phyloP scores from a whole-genome alignment of 2,113 vertebrate genomes.

The Acrocephalus kingi region DNA sequence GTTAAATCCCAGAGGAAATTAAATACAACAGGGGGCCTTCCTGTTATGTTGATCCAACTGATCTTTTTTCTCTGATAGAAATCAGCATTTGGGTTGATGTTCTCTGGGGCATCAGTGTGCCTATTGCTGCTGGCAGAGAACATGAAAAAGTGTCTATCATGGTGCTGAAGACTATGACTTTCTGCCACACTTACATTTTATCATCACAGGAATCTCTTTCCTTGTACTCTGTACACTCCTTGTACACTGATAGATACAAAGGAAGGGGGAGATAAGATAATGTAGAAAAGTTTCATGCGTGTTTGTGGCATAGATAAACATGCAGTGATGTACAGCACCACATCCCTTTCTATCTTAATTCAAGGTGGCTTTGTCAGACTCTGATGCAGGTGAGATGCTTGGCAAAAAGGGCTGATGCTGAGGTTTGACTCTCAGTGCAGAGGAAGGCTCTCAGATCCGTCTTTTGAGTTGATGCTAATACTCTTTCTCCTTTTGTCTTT shows the following conservation, averaged over 20 bases:
- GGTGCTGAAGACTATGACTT: background rate
- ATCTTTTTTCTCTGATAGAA: constrained; percentile 41
- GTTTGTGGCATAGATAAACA: background rate
- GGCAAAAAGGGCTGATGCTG: background rate
- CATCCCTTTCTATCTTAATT: background rate
- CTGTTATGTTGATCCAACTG: constrained; percentile 54
- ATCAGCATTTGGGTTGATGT: constrained; percentile 42
- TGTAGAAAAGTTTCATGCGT: background rate
- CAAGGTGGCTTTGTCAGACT: background rate
- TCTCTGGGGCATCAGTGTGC: background rate
- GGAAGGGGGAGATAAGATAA: background rate
- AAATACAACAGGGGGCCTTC: constrained; percentile 65
- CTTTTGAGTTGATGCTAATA: background rate
- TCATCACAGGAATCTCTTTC: constrained; percentile 7
- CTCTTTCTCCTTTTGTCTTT: background rate
- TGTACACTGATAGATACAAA: background rate
- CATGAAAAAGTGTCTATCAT: constrained; percentile 23
- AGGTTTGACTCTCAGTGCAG: background rate
- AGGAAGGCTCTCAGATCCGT: background rate
- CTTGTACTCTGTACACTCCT: background rate
- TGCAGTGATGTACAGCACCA: background rate
- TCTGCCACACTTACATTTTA: background rate
- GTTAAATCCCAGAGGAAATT: constrained; percentile 65
- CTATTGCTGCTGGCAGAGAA: constrained; percentile 30
- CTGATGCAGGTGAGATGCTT: background rate